Percentiles rank a stretch among this genome's conserved stretches.
Conservation (phyloP, 2,113 vertebrate species). For the Sterna hirundo region DNA sequence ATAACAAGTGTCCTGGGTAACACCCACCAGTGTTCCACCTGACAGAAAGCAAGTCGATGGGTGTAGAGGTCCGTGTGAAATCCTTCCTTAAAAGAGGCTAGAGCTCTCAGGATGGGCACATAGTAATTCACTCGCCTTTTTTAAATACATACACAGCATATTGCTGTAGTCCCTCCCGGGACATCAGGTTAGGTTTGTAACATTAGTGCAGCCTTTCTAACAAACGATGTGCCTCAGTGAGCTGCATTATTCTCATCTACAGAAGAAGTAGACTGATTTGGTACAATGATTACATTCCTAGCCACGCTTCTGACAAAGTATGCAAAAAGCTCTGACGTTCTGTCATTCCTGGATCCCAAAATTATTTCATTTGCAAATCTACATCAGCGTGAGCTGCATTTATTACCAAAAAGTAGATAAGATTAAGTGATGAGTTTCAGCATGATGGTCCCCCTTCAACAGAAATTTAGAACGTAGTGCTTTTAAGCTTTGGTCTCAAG, state of each 20-base stretch:
- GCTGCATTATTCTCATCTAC: neutral
- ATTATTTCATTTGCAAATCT: neutral
- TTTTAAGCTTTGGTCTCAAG: neutral
- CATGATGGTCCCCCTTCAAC: neutral
- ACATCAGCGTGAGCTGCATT: fast-evolving
- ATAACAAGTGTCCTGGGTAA: neutral
- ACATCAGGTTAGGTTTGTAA: neutral
- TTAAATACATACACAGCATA: neutral
- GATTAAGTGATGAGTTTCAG: neutral
- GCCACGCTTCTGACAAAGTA: neutral
- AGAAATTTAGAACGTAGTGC: neutral
- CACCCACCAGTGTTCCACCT: neutral
- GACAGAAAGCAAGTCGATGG: neutral
- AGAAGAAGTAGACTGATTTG: neutral
- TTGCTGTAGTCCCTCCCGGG: neutral
- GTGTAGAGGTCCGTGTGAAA: fast-evolving
- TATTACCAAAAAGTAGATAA: neutral
- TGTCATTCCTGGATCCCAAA: neutral
- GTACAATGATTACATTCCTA: neutral
- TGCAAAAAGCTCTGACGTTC: neutral
- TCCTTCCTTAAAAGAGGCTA: neutral
- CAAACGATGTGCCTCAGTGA: neutral
- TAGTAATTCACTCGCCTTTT: neutral
- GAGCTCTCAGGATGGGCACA: neutral
- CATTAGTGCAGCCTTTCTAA: neutral